Conservation (phyloP, 2,113 vertebrate genomes). For the Microtus oregoni region DNA sequence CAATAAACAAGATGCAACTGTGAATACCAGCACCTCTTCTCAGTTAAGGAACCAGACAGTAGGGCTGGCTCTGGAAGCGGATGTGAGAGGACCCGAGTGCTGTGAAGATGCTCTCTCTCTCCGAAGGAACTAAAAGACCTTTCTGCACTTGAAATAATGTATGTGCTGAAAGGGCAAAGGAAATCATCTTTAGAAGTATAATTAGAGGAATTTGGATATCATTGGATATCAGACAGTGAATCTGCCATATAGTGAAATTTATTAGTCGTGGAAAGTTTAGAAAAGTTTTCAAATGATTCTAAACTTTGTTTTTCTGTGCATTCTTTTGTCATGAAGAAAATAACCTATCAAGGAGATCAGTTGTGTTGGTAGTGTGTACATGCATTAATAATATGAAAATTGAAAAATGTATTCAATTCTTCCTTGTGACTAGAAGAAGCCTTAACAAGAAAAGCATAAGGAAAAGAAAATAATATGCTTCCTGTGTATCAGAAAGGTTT, state of each 20-base stretch:
- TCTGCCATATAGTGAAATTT: not conserved
- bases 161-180: not conserved
- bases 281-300: not conserved
- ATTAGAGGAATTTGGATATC: not conserved
- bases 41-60: too few relatives aligned
- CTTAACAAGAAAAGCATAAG: not conserved
- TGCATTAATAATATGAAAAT: not conserved
- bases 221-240: not conserved
- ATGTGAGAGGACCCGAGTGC: too few relatives aligned
- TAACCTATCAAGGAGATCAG: not conserved
- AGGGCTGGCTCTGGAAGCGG: not conserved
- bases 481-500: not conserved
- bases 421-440: not conserved
- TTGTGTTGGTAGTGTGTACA: not conserved
- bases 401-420: not conserved
- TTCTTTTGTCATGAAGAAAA: not conserved
- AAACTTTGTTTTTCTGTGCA: not conserved
- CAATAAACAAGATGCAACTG: not conserved
- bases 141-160: not conserved
- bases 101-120: not conserved
- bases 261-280: not conserved
- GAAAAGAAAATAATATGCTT: not conserved
- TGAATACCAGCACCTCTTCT: not conserved
- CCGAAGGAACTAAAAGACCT: not conserved
- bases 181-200: not conserved